A percentile compares a stretch with the other conserved stretches of the same genome.
Evolutionary conservation across 2,113 vertebrate genomes (phyloP).

Genomic region (Gulo gulo): DNA sequence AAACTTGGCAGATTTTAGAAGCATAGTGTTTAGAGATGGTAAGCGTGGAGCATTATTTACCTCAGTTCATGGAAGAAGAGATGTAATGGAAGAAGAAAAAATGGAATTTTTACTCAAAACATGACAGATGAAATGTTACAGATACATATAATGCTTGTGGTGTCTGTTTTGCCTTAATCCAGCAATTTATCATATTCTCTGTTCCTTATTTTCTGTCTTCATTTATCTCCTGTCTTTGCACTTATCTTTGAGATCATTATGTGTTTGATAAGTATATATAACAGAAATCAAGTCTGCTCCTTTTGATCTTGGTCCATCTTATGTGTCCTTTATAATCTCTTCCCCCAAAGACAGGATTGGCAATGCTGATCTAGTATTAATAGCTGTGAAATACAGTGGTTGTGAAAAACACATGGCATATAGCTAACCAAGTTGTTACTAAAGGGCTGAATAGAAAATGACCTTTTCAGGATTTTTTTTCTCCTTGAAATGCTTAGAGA

Average conservation of each 20-base stretch:
- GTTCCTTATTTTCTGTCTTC: background rate
- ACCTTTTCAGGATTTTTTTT: background rate
- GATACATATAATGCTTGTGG: background rate
- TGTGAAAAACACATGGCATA: background rate
- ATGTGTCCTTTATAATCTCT: background rate
- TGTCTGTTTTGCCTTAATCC: background rate
- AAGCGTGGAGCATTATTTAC: background rate
- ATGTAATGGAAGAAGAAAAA: background rate
- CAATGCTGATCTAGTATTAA: background rate
- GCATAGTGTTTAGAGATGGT: background rate
- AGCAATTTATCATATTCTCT: background rate
- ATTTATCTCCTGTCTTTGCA: background rate
- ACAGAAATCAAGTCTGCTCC: background rate
- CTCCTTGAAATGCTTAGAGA: background rate
- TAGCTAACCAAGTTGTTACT: background rate
- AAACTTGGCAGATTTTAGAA: background rate
- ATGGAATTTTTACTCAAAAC: background rate
- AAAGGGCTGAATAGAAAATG: background rate
- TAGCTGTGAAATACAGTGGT: background rate
- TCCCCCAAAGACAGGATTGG: background rate
- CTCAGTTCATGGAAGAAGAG: background rate
- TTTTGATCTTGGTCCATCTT: background rate
- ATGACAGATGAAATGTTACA: background rate
- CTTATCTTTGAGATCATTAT: background rate
- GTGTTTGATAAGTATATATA: background rate